Evolutionary conservation across 2,113 vertebrate genomes (phyloP).

Genomic region (Sinocyclocheilus anophthalmus): DNA sequence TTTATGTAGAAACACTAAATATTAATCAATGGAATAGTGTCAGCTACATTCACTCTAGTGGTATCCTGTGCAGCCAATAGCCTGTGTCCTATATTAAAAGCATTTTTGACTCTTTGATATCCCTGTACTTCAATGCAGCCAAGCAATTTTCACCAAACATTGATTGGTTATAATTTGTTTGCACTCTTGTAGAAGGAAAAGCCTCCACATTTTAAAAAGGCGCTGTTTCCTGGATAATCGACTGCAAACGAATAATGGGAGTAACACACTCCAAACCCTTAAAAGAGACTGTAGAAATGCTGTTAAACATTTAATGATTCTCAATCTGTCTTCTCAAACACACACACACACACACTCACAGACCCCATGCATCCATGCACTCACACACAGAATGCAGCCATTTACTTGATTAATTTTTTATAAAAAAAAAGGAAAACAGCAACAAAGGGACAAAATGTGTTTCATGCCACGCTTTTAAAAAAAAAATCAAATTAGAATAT

Average conservation of each 20-base stretch:
- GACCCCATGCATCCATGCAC: background rate
- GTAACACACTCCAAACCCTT: constrained; percentile 2
- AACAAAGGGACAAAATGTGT: constrained; percentile 13
- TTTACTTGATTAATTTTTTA: constrained; percentile 16
- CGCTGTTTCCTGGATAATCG: background rate
- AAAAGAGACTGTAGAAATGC: constrained; percentile 31
- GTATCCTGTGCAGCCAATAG: background rate
- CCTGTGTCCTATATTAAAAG: background rate
- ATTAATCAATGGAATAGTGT: background rate
- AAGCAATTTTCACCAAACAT: background rate
- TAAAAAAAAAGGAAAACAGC: background rate
- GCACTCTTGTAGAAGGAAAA: background rate
- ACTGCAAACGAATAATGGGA: background rate
- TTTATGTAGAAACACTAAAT: background rate
- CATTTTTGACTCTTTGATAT: background rate
- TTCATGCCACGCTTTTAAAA: background rate
- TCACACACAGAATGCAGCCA: background rate
- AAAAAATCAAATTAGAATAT: background rate
- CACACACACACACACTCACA: background rate
- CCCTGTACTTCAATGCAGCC: background rate
- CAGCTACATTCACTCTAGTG: background rate
- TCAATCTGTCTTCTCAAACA: background rate
- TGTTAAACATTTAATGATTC: constrained; percentile 29
- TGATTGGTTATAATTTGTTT: background rate
- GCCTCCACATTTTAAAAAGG: background rate